These are phyloP conservation scores for Halesus radiatus DNA, from an alignment of 1,140 invertebrate species.

Conservation along the genomic window DNA sequence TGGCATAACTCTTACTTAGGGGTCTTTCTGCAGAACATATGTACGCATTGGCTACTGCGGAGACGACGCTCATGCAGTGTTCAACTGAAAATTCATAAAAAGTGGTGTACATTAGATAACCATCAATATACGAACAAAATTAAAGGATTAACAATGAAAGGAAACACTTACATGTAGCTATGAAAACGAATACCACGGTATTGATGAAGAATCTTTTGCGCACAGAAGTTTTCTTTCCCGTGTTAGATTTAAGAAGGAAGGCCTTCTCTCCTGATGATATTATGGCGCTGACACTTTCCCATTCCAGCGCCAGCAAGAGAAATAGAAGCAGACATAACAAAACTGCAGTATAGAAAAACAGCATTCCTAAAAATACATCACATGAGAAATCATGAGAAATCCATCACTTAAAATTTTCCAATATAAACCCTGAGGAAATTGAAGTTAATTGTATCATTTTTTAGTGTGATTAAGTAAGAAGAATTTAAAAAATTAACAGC, in stretches of 20 bases:
- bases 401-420: too few relatives aligned
- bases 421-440: too few relatives aligned
- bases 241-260: background rate
- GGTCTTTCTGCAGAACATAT: background rate
- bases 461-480: too few relatives aligned
- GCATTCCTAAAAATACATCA: background rate
- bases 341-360: background rate
- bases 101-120: too few relatives aligned
- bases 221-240: background rate
- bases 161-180: constrained; percentile 2
- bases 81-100: background rate
- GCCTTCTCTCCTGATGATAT: background rate
- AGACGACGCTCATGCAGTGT: constrained; percentile 10
- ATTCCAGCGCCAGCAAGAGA: background rate
- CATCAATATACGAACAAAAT: background rate
- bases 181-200: background rate
- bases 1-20: background rate
- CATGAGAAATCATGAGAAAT: too few relatives aligned
- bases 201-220: background rate
- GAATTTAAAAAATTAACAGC: background rate
- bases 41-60: background rate
- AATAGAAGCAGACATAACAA: background rate
- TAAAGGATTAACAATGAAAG: background rate
- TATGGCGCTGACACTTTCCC: background rate
- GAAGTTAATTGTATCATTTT: too few relatives aligned